Percentiles rank a stretch among this genome's conserved stretches.
Conservation (phyloP, 64 coral and sea anemone species). For the Pocillopora verrucosa region DNA sequence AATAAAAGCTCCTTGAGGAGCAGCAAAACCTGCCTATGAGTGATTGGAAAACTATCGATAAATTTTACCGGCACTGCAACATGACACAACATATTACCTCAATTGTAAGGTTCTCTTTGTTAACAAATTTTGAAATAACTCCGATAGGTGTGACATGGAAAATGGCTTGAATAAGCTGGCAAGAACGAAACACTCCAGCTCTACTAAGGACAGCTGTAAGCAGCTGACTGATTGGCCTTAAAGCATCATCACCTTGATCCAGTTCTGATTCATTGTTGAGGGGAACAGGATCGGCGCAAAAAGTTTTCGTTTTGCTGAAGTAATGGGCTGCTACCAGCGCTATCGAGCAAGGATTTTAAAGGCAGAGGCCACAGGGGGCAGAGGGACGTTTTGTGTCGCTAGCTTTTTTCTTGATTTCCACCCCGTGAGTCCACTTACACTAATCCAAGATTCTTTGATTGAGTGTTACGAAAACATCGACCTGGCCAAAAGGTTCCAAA, state of each 20-base stretch:
- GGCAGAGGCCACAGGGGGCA: slow-evolving; percentile 51
- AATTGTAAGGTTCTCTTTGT: background rate
- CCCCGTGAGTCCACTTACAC: slow-evolving; percentile 53
- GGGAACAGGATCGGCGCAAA: slow-evolving; percentile 51
- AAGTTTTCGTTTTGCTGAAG: slow-evolving; percentile 69
- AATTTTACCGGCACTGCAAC: too few relatives aligned
- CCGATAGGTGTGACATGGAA: background rate
- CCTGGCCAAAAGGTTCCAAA: background rate
- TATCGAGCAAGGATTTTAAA: slow-evolving; percentile 62
- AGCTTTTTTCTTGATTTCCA: slow-evolving; percentile 74
- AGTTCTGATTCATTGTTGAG: slow-evolving; percentile 34
- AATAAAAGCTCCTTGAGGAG: too few relatives aligned
- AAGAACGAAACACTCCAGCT: slow-evolving; percentile 25
- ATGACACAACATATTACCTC: too few relatives aligned
- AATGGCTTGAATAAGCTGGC: slow-evolving; percentile 30
- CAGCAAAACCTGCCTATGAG: too few relatives aligned
- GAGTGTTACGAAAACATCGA: background rate
- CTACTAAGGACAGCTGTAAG: slow-evolving; percentile 39
- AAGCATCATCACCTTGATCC: slow-evolving; percentile 47
- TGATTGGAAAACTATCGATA: too few relatives aligned
- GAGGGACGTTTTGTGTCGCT: slow-evolving; percentile 73
- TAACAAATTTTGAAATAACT: background rate
- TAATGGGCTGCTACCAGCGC: slow-evolving; percentile 60
- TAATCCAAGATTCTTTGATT: background rate
- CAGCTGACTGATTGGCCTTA: slow-evolving; percentile 41